Conservation (phyloP, 2,113 vertebrate genomes). For the Donacobius atricapilla region DNA sequence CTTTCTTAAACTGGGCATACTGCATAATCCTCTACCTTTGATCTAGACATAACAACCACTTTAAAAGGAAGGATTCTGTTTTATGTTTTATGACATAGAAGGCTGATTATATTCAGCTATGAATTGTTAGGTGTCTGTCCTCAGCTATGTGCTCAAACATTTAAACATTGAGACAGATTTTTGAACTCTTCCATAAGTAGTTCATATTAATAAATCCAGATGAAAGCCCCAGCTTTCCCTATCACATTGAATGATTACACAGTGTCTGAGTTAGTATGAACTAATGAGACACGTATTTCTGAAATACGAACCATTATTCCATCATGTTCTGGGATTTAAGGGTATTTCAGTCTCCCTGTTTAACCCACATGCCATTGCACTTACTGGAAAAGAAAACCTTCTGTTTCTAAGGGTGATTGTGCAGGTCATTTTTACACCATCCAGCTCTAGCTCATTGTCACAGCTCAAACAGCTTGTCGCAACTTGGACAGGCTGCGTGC, state of each 20-base stretch:
- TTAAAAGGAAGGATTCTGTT: background rate
- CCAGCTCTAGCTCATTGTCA: background rate
- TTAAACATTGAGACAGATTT: background rate
- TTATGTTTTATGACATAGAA: background rate
- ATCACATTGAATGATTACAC: background rate
- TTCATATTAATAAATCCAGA: conserved; percentile 2
- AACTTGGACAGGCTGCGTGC: accelerated
- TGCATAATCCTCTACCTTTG: conserved; percentile 8
- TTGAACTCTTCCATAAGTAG: background rate
- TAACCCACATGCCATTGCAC: background rate
- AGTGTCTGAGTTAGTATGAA: background rate
- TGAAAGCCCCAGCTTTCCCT: background rate
- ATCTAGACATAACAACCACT: background rate
- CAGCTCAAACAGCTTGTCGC: background rate
- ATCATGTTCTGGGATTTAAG: background rate
- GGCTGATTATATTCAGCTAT: background rate
- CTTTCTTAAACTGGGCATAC: background rate
- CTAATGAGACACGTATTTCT: background rate
- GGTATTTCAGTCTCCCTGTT: background rate
- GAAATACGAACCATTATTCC: background rate
- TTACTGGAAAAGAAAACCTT: background rate
- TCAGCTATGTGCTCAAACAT: background rate
- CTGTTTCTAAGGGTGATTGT: background rate
- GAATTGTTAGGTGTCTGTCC: conserved; percentile 9
- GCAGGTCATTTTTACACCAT: background rate